Evolutionary conservation across 2,888 invertebrate species (phyloP).

Genomic region (Neoitamus cyanurus): DNA sequence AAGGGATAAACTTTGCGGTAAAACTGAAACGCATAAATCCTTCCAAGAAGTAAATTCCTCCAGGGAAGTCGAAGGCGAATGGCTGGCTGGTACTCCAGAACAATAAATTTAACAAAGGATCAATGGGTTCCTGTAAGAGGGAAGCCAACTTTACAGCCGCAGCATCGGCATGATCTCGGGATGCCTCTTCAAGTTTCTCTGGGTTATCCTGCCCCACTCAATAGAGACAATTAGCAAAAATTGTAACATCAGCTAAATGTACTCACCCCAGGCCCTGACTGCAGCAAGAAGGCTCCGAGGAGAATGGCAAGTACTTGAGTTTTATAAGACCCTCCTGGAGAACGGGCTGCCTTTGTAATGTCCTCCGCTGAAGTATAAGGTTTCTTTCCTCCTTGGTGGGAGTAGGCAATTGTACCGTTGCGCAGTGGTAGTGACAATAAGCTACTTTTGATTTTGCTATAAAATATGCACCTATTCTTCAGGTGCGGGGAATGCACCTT

Average conservation of each 20-base stretch:
- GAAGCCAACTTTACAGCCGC: background rate
- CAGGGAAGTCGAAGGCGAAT: background rate
- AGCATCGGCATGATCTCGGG: background rate
- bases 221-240: constrained; percentile 25
- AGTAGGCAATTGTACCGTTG: background rate
- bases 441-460: background rate
- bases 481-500: background rate
- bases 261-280: background rate
- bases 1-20: background rate
- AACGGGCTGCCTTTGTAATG: background rate
- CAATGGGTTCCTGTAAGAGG: background rate
- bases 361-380: background rate
- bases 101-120: background rate
- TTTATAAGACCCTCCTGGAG: background rate
- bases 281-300: background rate
- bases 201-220: background rate
- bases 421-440: background rate
- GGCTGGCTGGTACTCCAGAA: background rate
- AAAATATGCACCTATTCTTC: background rate
- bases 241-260: background rate
- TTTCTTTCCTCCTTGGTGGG: background rate
- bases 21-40: background rate
- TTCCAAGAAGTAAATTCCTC: background rate
- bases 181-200: background rate
- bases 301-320: background rate